Base-by-base conservation (phyloP, 2,113 vertebrate genomes). In the Scophthalmus maximus region DNA sequence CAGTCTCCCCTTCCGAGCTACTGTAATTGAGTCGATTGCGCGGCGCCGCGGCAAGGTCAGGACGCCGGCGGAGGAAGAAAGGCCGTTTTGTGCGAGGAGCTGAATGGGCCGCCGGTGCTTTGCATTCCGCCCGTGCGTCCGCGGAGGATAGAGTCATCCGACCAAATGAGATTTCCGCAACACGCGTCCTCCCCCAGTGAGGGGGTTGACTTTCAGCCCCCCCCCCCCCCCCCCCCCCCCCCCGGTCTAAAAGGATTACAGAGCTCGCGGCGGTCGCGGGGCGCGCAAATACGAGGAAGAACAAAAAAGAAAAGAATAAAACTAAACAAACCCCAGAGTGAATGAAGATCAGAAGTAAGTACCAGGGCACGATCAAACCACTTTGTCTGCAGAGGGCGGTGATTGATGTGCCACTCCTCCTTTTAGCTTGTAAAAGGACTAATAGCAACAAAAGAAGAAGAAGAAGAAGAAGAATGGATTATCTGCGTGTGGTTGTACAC, bases 1-100 rank as follows among this genome's bases (percentile, higher is more conserved):
- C 75, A 18, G 65, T 78, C 85, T 79, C 75, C 73, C 69, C 57
- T 68, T 44, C 71, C 63, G 46, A 52, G 57, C 68, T 81, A 85
- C 87, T 86, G 90, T 88, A 92, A 88, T 71, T 79, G 83, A 88
- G 83, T 84, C 84, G 90, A 90, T 87, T 79, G 81, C 53, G 79
- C 65, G 56, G 76, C 76, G 8, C 71, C 11, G 79, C 51, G 55
- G 76, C 84, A 86, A 88, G 86, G 86, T 88, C 86, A 82, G 87
- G 83, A 62, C 32, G 81, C 47, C 49, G 25, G 87, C 57, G 70
- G 53, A 2, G 76, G 71, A 84, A 91, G 88, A 90, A 89, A 91
- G 89, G 78, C 66, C 34, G 78, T 88, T 84, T 85, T 89, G 88
- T 89, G 85, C 29, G 7, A 5, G 76, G 64, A 52, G 65, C 8